Evolutionary conservation across 2,888 invertebrate genomes (phyloP).

Genomic region (Diarsia mendica): DNA sequence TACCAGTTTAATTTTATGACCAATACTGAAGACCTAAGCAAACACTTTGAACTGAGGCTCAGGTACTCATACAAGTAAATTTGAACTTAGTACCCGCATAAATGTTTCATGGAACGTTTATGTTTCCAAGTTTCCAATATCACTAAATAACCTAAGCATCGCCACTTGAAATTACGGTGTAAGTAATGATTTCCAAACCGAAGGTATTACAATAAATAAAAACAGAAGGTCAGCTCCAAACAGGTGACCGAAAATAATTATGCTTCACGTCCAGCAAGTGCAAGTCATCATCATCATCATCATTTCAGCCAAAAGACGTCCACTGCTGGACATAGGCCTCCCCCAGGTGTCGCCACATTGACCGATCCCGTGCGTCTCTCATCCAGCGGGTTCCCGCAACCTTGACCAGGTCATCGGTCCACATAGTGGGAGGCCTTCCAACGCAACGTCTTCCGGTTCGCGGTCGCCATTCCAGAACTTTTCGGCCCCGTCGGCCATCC

Average conservation of each 20-base stretch:
- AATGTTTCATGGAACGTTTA: conserved; percentile 55
- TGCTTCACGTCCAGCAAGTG: neutral
- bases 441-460: no score
- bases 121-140: conserved; percentile 52
- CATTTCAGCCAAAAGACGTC: no score
- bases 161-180: conserved; percentile 60
- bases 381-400: no score
- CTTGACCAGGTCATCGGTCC: no score
- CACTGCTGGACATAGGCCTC: no score
- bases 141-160: conserved; percentile 55
- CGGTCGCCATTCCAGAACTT: no score
- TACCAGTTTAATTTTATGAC: conserved; percentile 54
- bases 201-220: neutral
- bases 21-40: conserved; percentile 53
- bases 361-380: no score
- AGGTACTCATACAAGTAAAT: conserved; percentile 53
- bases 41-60: conserved; percentile 46
- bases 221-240: neutral
- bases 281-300: no score
- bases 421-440: no score
- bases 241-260: neutral
- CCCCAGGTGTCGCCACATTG: no score
- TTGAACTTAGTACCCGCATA: conserved; percentile 50
- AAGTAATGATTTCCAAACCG: conserved; percentile 56
- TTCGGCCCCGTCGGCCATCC: no score